A percentile compares a stretch with the other conserved stretches of the same genome.
Conservation (phyloP, 2,797 vertebrate species). For the Cichlasoma orientale region DNA sequence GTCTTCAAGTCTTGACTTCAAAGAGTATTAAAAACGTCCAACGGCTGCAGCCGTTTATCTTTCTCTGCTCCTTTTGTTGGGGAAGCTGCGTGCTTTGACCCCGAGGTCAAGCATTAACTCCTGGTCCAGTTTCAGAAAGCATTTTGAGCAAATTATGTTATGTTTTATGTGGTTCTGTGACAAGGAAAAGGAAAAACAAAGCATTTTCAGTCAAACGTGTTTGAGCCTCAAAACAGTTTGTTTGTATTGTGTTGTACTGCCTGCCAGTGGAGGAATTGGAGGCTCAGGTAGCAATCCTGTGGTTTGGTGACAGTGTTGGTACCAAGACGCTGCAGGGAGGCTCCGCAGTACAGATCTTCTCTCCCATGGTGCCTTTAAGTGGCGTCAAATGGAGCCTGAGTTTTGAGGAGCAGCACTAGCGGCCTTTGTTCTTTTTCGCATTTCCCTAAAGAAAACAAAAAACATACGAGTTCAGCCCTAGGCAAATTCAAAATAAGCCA, state of each 20-base stretch:
- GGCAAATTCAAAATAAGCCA: not conserved
- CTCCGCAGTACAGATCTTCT: slow-evolving; percentile 34
- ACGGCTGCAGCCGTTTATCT: slow-evolving; percentile 19
- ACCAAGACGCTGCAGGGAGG: slow-evolving; percentile 42
- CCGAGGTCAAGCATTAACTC: slow-evolving; percentile 61
- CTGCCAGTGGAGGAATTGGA: slow-evolving; percentile 33
- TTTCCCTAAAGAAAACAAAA: slow-evolving; percentile 85
- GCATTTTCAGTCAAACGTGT: slow-evolving; percentile 49
- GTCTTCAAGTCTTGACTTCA: slow-evolving; percentile 68
- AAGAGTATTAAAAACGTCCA: slow-evolving; percentile 24
- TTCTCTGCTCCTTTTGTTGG: slow-evolving; percentile 15
- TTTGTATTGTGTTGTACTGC: slow-evolving; percentile 23
- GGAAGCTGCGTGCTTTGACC: slow-evolving; percentile 19
- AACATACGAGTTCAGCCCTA: not conserved
- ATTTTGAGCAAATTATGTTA: slow-evolving; percentile 45
- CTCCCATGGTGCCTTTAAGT: slow-evolving; percentile 24
- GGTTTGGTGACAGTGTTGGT: slow-evolving; percentile 44
- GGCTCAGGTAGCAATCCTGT: slow-evolving; percentile 35
- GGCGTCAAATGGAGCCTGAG: slow-evolving; percentile 30
- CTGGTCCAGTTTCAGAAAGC: slow-evolving; percentile 45
- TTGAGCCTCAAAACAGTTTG: slow-evolving; percentile 27
- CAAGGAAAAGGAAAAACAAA: slow-evolving; percentile 18
- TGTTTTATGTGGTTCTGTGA: slow-evolving; percentile 50
- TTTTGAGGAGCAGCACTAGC: slow-evolving; percentile 75
- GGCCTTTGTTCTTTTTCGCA: slow-evolving; percentile 96